These are phyloP conservation scores for Scolopax rusticola DNA, from an alignment of 2,797 vertebrate genomes.

Conservation along the genomic window DNA sequence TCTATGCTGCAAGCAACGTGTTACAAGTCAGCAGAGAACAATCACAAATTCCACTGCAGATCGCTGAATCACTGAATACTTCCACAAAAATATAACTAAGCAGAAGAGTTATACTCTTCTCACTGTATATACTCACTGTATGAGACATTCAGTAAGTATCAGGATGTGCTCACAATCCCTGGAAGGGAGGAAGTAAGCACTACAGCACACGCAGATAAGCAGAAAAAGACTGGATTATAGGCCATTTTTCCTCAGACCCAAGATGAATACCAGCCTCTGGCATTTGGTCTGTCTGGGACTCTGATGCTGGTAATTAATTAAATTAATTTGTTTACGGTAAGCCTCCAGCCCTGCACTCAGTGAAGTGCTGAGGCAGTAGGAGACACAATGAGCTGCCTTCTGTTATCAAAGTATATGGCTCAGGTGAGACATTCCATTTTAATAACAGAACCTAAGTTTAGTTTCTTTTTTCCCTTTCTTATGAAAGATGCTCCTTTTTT, in stretches of 20 bases:
- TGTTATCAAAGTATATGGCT: neutral
- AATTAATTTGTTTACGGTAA: conserved; percentile 52
- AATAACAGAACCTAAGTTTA: neutral
- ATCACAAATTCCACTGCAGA: neutral
- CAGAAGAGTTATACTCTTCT: neutral
- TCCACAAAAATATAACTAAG: neutral
- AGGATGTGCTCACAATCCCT: neutral
- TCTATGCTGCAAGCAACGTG: neutral
- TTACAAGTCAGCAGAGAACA: neutral
- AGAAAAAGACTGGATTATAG: conserved; percentile 20
- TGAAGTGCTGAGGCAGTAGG: neutral
- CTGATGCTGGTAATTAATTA: conserved; percentile 29
- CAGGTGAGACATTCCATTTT: neutral
- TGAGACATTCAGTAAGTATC: neutral
- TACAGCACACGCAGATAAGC: neutral
- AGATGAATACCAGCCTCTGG: neutral
- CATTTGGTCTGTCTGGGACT: neutral
- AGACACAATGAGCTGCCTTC: conserved; percentile 22
- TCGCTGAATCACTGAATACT: neutral
- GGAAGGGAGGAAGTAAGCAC: neutral
- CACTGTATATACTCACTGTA: too few species aligned
- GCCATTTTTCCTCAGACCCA: neutral
- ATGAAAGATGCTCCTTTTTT: neutral
- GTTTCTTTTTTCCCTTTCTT: neutral
- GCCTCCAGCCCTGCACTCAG: neutral